Evolutionary conservation across 64 coral and sea anemone genomes (phyloP), one percentile per base, ranked within the genome.

Genomic region (Montipora capricornis): DNA sequence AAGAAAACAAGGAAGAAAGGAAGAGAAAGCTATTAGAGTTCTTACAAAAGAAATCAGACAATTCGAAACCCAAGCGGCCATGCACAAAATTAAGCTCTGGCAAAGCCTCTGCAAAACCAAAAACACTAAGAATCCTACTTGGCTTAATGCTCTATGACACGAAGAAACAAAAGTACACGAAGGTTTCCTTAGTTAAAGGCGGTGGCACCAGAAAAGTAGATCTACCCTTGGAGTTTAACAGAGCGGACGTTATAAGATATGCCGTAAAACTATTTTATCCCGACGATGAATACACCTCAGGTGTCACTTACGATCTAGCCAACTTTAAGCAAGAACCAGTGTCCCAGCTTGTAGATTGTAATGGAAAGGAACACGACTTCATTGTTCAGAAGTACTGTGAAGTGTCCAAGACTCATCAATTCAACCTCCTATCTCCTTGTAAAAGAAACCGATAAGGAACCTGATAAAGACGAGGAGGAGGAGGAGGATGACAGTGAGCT

Each of bases 301-400:
- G 26, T 10, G 71, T 74, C 71, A 74, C 4, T 74, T 83, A 61
- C 37, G 55, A 83, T n/a, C 51, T 83, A 17, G 80, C 7, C 5
- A 83, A 83, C 44, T 83, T 83, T 26, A 83, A 83, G 17, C 80
- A 83, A 83, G 60, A 55, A 26, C 52, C 22, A 61, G 55, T 83
- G 60, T 19, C 19, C 49, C 24, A 5, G 6, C 80, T 83, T 61
- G 60, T 62, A 62, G 80, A 83, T 62, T 26, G 50, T 20, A 6
- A 44, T 24, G 55, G 80, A 3, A 22, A 2, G 22, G 55, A n/a
- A 26, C 55, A 83, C 4, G 80, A 83, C 5, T 83, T 83, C 60
- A 61, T 51, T 10, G 10, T 83, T 26, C n/a, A 62, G 11, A 83
- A 83, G 59, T 83, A 83, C 17, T 83, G 52, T 83, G 80, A 83